phyloP scores from a whole-genome alignment of 2,888 invertebrate species.

The Torymus texanus region DNA sequence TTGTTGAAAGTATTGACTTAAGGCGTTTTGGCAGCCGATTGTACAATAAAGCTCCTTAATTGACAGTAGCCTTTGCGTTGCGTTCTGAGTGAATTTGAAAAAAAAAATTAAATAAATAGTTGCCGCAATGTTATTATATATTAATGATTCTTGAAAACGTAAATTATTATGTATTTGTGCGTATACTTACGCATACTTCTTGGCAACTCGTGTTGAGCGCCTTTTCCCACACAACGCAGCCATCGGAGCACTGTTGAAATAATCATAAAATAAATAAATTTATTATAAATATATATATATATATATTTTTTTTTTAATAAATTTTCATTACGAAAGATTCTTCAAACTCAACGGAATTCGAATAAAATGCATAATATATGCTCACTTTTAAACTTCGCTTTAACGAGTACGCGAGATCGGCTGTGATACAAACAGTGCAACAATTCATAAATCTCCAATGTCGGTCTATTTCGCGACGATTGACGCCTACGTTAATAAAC shows the following conservation, averaged over 20 bases:
- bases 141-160: no score
- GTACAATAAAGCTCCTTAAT: slow-evolving; percentile 86
- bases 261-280: slow-evolving; percentile 53
- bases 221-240: slow-evolving; percentile 87
- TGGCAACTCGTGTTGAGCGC: slow-evolving; percentile 87
- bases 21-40: slow-evolving; percentile 88
- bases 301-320: no score
- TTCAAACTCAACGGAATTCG: no score
- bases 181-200: slow-evolving; percentile 89
- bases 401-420: no score
- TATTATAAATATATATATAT: no score
- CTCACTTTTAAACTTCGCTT: no score
- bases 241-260: slow-evolving; percentile 85
- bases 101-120: slow-evolving; percentile 26
- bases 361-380: no score
- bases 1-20: slow-evolving; percentile 84
- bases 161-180: not conserved
- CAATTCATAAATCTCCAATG: no score
- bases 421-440: no score
- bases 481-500: not conserved
- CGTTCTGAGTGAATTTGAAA: slow-evolving; percentile 79
- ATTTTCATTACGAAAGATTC: no score
- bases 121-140: no score
- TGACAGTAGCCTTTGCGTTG: slow-evolving; percentile 81
- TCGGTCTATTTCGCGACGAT: no score